These are phyloP conservation scores for Myotis daubentonii DNA, from an alignment of 2,797 vertebrate genomes.

Conservation along the genomic window DNA sequence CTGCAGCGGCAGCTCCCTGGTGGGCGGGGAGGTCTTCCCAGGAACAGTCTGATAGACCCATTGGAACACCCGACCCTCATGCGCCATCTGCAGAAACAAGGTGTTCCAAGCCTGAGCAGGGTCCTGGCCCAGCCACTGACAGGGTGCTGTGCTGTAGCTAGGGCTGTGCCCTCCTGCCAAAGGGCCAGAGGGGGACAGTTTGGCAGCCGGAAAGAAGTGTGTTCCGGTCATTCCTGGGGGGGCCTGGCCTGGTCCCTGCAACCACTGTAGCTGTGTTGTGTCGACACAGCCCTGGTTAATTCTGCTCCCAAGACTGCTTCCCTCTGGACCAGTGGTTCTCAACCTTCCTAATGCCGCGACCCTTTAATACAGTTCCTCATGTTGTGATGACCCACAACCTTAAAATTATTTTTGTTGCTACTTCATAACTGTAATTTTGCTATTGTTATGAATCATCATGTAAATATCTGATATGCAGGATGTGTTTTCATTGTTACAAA, in stretches of 20 bases:
- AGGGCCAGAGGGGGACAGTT: not conserved
- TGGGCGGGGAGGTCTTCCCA: not conserved
- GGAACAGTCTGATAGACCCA: too few relatives aligned
- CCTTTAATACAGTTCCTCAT: too few relatives aligned
- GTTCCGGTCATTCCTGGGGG: not conserved
- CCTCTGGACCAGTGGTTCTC: not conserved
- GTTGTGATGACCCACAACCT: too few relatives aligned
- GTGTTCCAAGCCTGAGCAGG: not conserved
- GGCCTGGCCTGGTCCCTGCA: not conserved
- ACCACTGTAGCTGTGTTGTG: not conserved
- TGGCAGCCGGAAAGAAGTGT: not conserved
- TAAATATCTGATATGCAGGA: too few relatives aligned
- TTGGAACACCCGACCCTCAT: not conserved
- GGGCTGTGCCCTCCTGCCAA: not conserved
- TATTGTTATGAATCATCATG: too few relatives aligned
- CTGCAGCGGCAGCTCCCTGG: not conserved
- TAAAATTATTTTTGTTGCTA: too few relatives aligned
- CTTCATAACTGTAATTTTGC: too few relatives aligned
- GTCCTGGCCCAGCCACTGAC: not conserved
- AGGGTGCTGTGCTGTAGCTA: not conserved
- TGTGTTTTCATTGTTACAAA: too few relatives aligned
- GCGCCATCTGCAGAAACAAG: not conserved
- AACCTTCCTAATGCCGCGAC: too few relatives aligned
- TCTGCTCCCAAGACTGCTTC: not conserved
- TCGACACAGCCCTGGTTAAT: not conserved